phyloP scores from a whole-genome alignment of 2,113 vertebrate species.

The Phalacrocorax pelagicus region DNA sequence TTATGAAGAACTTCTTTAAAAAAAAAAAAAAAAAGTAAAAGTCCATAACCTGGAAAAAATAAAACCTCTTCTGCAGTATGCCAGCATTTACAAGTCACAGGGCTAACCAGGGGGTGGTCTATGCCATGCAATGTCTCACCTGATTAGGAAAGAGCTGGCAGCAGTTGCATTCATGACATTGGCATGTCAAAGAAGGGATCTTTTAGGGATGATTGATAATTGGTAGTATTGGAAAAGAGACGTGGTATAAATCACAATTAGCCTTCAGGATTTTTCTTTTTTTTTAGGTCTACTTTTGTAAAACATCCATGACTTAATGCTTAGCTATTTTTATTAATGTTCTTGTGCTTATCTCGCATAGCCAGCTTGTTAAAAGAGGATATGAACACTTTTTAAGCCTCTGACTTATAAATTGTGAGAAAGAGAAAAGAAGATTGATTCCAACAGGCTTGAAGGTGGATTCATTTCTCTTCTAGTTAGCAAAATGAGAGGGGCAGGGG shows the following conservation, averaged over 20 bases:
- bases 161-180: not conserved
- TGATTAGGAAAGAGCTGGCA: not conserved
- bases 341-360: constrained; percentile 39
- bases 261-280: not conserved
- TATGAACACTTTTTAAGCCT: constrained; percentile 43
- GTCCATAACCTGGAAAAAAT: not conserved
- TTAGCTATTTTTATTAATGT: constrained; percentile 55
- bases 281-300: constrained; percentile 3
- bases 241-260: not conserved
- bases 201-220: not conserved
- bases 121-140: not conserved
- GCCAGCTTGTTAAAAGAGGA: constrained; percentile 61
- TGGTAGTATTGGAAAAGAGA: not conserved
- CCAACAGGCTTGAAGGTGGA: constrained; percentile 25
- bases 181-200: not conserved
- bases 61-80: not conserved
- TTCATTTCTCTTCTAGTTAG: constrained; percentile 6
- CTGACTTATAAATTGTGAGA: constrained; percentile 32
- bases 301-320: constrained; percentile 8
- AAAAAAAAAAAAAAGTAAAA: not conserved
- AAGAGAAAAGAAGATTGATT: constrained; percentile 59
- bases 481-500: not conserved
- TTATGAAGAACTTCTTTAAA: not conserved
- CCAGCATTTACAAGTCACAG: not conserved
- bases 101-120: not conserved